Evolutionary conservation across 2,113 vertebrate species (phyloP), one percentile per base, ranked within the genome.

Genomic region (Rhinoptilus africanus): DNA sequence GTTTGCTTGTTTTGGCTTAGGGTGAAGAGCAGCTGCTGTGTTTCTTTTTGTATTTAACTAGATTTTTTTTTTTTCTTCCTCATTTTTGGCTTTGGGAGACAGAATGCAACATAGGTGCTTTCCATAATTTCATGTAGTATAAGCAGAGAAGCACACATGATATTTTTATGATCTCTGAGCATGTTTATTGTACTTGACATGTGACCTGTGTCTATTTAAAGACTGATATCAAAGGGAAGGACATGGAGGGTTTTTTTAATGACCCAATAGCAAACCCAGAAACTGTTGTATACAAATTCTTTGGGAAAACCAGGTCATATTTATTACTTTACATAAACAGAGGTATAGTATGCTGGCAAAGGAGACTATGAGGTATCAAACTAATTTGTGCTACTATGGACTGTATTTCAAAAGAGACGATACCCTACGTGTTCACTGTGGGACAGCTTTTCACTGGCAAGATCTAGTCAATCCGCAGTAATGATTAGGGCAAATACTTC

Each of bases 1-100:
- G 28, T 17, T 89, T 92, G 45, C 35, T 89, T 85, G 43, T 88
- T 94, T 93, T 86, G 89, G 79, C 83, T 93, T 80, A 71, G 67
- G 41, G 32, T 96, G 78, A 85, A 43, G 66, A 94, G 81, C 89
- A 93, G 94, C 89, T 95, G 87, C 43, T 79, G 57, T 30, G 32
- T 94, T 89, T 88, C 54, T 88, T 83, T 82, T 72, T 66, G 35
- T 48, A 63, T 93, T 95, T 57, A 88, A 74, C 34, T 84, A 73
- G 76, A 23, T 74, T 15, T 32, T 41, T 45, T 56, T 63, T 19
- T 57, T 19, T 5, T 3, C 0, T 4, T 15, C 18, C 32, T 28
- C 8, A 3, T 83, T 79, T 72, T 95, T 88, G 60, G 43, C 67
- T 69, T 14, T 48, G 45, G 53, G 14, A 93, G 64, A 32, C 8